Evolutionary conservation across 1,140 invertebrate species (phyloP).

Genomic region (Zaprionus lachaisei): DNA sequence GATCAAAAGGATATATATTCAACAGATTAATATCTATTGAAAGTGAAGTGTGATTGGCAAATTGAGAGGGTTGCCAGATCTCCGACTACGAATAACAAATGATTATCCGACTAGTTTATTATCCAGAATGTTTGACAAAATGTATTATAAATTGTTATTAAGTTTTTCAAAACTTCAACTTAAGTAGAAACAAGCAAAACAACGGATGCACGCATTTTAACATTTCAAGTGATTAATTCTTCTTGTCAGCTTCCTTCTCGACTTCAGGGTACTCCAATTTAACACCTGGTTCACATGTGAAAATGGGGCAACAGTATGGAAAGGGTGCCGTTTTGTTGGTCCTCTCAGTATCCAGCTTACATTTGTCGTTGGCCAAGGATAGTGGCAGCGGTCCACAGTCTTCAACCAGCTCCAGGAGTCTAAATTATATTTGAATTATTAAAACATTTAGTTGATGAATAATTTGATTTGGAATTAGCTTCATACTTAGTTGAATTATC

Average conservation of each 20-base stretch:
- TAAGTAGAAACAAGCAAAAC: not conserved
- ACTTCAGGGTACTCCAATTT: constrained; percentile 94
- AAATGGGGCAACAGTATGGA: constrained; percentile 93
- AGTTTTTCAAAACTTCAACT: not conserved
- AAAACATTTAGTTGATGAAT: not conserved
- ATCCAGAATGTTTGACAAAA: too few species aligned
- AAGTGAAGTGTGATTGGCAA: too few species aligned
- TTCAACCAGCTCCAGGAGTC: constrained; percentile 92
- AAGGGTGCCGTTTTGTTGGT: constrained; percentile 95
- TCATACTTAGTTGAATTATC: constrained; percentile 86
- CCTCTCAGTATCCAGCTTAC: constrained; percentile 92
- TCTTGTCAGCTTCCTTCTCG: constrained; percentile 86
- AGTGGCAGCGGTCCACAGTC: constrained; percentile 94
- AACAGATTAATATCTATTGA: too few species aligned
- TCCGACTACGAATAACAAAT: too few species aligned
- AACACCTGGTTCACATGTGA: constrained; percentile 93
- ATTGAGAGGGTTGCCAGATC: too few species aligned
- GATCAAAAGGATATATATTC: too few species aligned
- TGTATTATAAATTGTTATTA: not conserved
- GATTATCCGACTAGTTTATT: too few species aligned
- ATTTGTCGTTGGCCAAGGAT: constrained; percentile 92
- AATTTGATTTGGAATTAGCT: not conserved
- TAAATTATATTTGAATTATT: constrained; percentile 40
- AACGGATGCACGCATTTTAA: not conserved
- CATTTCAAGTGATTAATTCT: constrained; percentile 26